Evolutionary conservation across 2,113 vertebrate species (phyloP), one percentile per base, ranked within the genome.

Genomic region (Miniopterus natalensis): DNA sequence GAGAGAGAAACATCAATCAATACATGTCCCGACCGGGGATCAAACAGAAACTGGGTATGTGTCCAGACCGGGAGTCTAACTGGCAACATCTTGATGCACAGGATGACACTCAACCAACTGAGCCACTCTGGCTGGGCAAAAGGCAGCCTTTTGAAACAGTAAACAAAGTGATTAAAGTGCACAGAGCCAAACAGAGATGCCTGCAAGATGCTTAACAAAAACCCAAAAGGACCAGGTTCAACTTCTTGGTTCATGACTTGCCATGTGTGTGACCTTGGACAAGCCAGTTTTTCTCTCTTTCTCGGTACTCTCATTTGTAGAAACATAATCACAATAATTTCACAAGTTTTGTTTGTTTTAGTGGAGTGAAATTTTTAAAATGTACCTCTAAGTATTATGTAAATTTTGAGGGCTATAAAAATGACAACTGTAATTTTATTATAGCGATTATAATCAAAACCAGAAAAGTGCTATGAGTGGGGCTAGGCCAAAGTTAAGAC

Each of bases 391-490:
- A 8, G 20, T 83, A 80, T 75, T 51, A 59, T 47, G 36, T 83
- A 85, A 95, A 97, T 57, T 57, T 13, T 81, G 12, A 90, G 6
- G 66, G 31, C 25, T 90, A 51, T 68, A 74, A 84, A 96, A 94
- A 31, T 90, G 47, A 6, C 12, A 80, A 94, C 11, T 17, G 61
- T 73, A 80, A 94, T 73, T 90, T 61, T 17, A 88, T 63, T 91
- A 47, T 84, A 70, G 18, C 29, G 14, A 94, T 75, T 71, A 77
- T 63, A 84, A 84, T 66, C 25, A 94, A 88, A 73, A 47, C 18
- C 45, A 94, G 8, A 17, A 47, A 89, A 89, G 27, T 31, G 83
- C 11, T 65, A 14, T 40, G 11, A 84, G 11, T 91, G 20, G 53
- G 23, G 36, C 17, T 47, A 83, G 18, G 59, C 20, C n/a, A 73